phyloP scores from a whole-genome alignment of 2,797 vertebrate genomes.

The Peromyscus aztecus region DNA sequence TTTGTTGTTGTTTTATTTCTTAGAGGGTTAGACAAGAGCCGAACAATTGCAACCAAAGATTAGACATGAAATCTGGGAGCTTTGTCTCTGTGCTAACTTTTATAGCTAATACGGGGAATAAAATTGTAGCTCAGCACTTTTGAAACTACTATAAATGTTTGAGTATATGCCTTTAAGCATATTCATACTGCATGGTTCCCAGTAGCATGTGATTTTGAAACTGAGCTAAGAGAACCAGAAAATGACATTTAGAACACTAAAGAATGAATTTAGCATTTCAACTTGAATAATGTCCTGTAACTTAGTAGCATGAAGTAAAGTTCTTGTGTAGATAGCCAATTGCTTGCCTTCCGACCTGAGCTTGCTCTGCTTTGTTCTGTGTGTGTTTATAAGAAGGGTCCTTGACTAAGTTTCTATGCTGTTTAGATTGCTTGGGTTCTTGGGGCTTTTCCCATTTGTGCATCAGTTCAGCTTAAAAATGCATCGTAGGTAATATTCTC shows the following conservation, averaged over 20 bases:
- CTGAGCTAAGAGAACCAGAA: conserved; percentile 70
- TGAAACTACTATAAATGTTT: conserved; percentile 96
- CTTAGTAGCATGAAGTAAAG: conserved; percentile 17
- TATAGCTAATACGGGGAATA: conserved; percentile 86
- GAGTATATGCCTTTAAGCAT: conserved; percentile 95
- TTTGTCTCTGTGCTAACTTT: conserved; percentile 88
- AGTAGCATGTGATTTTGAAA: conserved; percentile 77
- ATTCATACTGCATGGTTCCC: conserved; percentile 74
- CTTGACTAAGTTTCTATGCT: conserved; percentile 58
- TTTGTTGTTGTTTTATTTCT: conserved; percentile 86
- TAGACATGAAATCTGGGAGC: conserved; percentile 87
- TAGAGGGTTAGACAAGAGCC: conserved; percentile 89
- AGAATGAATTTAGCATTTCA: conserved; percentile 50
- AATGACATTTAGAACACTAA: conserved; percentile 62
- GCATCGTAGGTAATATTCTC: conserved; percentile 14
- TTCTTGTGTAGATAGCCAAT: not conserved
- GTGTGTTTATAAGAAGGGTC: not conserved
- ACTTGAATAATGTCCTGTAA: not conserved
- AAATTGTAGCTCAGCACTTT: conserved; percentile 83
- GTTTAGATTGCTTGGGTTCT: not conserved
- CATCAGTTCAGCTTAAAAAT: conserved; percentile 64
- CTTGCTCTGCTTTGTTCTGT: conserved; percentile 51
- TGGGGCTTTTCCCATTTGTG: conserved; percentile 55
- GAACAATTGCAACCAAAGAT: conserved; percentile 87
- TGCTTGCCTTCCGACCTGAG: conserved; percentile 51